Evolutionary conservation across 2,113 vertebrate species (phyloP), one percentile per base, ranked within the genome.

Genomic region (Xerus inauris): DNA sequence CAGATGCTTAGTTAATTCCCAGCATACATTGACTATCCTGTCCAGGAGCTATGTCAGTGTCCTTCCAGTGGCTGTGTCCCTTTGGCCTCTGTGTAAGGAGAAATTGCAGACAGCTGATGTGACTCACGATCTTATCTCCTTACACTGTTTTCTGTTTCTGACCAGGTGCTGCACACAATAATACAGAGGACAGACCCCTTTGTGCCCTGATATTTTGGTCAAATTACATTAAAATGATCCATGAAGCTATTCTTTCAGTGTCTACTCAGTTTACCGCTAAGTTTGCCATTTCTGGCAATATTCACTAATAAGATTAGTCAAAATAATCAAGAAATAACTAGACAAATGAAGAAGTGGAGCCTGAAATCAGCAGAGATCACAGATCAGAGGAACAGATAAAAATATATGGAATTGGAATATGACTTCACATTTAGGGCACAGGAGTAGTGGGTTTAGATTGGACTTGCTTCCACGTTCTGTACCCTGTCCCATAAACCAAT

Each of bases 211-310:
- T 24, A 82, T 62, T 76, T 91, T 65, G 87, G 59, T 62, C 65
- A 90, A 22, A 28, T 76, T 51, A 59, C 3, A 40, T 35, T 71
- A 57, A 4, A 40, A 38, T 17, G 54, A 94, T 54, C 94, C 38
- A 67, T 76, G 51, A 90, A 87, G 72, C 28, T 83, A 19, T 87
- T 89, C 95, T 85, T 42, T 67, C 38, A 62, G 38, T 1, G 0
- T 81, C 93, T 95, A 87, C 90, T 80, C 42, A 84, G 67, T 93
- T 86, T 82, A 95, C 22, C 88, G 86, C 47, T 28, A 80, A 51
- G 51, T 38, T 38, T 88, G 86, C 72, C 85, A 92, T 85, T 93
- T 88, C 90, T 79, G 42, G 65, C 85, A 88, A 92, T 49, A 88
- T 40, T 64, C 30, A 81, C 62, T 81, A 83, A 59, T 51, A 57